A percentile compares a stretch with the other conserved stretches of the same genome.
Evolutionary conservation across 2,888 invertebrate species (phyloP).

Genomic region (Acleris emargana): DNA sequence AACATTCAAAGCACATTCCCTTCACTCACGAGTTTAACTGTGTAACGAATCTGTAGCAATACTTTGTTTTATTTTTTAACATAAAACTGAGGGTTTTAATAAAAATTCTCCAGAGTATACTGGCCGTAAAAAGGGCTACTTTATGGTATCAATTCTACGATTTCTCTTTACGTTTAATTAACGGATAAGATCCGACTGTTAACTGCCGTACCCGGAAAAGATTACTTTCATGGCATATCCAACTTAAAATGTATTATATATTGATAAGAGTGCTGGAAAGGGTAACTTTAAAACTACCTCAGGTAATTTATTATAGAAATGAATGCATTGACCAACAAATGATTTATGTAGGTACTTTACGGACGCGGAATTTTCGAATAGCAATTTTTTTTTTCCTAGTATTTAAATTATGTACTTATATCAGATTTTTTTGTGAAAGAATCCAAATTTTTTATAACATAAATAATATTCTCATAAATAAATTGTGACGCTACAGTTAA

Average conservation of each 20-base stretch:
- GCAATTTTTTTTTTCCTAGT: too few species aligned
- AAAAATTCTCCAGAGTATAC: conserved; percentile 18
- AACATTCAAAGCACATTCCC: not conserved
- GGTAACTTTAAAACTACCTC: too few species aligned
- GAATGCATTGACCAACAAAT: too few species aligned
- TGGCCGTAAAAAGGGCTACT: conserved; percentile 16
- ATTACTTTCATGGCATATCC: not conserved
- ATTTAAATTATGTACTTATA: too few species aligned
- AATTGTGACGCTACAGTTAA: too few species aligned
- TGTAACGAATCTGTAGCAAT: conserved; percentile 8
- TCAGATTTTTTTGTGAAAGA: too few species aligned
- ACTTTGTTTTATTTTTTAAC: conserved; percentile 12
- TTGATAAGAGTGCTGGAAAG: too few species aligned
- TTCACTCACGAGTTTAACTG: conserved; percentile 4
- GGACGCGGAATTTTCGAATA: too few species aligned
- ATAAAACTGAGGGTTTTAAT: conserved; percentile 9
- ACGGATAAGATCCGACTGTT: conserved; percentile 9
- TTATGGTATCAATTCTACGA: conserved; percentile 21
- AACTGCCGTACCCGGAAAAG: not conserved
- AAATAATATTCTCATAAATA: too few species aligned
- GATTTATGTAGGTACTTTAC: too few species aligned
- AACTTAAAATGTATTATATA: not conserved
- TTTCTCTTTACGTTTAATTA: conserved; percentile 23
- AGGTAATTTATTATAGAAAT: too few species aligned
- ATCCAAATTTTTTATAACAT: too few species aligned